Base-by-base conservation (phyloP, 1,140 invertebrate species). In the Chlorops oryzae region DNA sequence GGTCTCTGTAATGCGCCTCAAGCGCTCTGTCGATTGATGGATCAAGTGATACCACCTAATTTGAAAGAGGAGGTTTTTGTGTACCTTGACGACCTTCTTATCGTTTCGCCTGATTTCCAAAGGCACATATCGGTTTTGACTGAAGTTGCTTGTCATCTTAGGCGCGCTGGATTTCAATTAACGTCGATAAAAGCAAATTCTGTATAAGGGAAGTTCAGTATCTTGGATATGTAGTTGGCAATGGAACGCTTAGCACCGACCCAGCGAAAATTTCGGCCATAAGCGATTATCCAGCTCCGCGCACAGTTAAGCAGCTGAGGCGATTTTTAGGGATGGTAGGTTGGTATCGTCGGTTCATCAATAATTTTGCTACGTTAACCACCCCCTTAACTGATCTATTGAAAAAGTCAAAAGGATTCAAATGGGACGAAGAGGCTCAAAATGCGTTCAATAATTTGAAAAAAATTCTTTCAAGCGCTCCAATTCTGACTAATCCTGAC, bases 191-290 rank as follows among this genome's bases (percentile, higher is more conserved):
- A 51, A 63, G 1, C 63, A 73, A 65, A 23, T 52, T 80, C 2
- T 77, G 73, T 24, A 58, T 78, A n/a, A 18, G 32, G 20, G 49
- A 51, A 21, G 49, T 51, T 21, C 27, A 35, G 21, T 51, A 51
- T 25, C 22, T 51, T n/a, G 40, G 41, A 10, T 34, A 51, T 9
- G 24, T 51, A 3, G 40, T 51, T 35, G 49, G 49, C 13, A 35
- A 51, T n/a, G 49, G 49, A 2, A 78, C 74, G 28, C 32, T 51
- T 20, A 28, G 27, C 17, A 61, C 3, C 56, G 77, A 15, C 61
- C 62, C 10, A 12, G 24, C 7, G 10, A 46, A 46, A 15, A 13
- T 46, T 3, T 28, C 24, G n/a, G 24, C 24, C 15, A 32, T 46
- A 6, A 18, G 9, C 2, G 22, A 47, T 4, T 47, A 21, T 23